Conservation (phyloP, 1,140 invertebrate genomes). For the Diabrotica undecimpunctata region DNA sequence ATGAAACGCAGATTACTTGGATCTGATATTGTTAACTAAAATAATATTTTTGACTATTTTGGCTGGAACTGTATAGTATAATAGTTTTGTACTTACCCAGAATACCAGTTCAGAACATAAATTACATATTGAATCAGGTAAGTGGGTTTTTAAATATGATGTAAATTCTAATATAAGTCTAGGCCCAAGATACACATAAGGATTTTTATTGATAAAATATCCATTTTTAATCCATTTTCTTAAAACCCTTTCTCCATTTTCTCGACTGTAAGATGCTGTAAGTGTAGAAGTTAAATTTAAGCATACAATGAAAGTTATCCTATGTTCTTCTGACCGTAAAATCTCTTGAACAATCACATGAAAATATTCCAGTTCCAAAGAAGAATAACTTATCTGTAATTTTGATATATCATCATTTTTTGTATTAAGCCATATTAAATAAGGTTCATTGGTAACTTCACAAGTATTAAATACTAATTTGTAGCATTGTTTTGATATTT, state of each 20-base stretch:
- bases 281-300: slow-evolving; percentile 37
- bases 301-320: slow-evolving; percentile 26
- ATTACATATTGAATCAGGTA: slow-evolving; percentile 31
- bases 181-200: slow-evolving; percentile 30
- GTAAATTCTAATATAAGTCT: slow-evolving; percentile 37
- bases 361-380: slow-evolving; percentile 39
- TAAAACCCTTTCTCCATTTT: slow-evolving; percentile 33
- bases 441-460: slow-evolving; percentile 34
- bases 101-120: slow-evolving; percentile 38
- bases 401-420: slow-evolving; percentile 36
- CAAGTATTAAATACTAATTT: slow-evolving; percentile 34
- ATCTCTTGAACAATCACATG: slow-evolving; percentile 37
- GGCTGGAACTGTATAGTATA: neutral
- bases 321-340: slow-evolving; percentile 26
- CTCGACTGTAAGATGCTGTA: slow-evolving; percentile 24
- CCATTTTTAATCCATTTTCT: slow-evolving; percentile 32
- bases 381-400: slow-evolving; percentile 28
- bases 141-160: slow-evolving; percentile 31
- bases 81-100: slow-evolving; percentile 23
- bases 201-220: slow-evolving; percentile 31
- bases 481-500: slow-evolving; percentile 34
- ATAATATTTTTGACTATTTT: neutral
- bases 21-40: neutral
- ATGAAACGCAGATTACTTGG: no score
- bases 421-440: slow-evolving; percentile 34